These are phyloP conservation scores for Ischnura elegans DNA, from an alignment of 2,888 invertebrate genomes.

Conservation along the genomic window DNA sequence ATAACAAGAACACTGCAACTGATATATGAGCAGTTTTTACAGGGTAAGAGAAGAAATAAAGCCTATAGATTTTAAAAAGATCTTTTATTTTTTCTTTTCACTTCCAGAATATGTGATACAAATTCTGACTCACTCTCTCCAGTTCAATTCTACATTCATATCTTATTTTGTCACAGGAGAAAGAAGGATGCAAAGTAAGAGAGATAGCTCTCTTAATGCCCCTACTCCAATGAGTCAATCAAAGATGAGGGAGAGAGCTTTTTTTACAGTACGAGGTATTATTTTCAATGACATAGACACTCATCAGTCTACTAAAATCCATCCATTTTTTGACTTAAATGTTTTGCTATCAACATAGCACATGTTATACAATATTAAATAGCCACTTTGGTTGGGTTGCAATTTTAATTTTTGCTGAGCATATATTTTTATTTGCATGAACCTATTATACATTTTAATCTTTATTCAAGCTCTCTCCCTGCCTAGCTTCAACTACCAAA, in stretches of 20 bases:
- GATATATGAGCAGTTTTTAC: no score
- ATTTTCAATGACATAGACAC: constrained; percentile 58
- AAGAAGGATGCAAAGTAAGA: constrained; percentile 44
- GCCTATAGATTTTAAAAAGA: constrained; percentile 18
- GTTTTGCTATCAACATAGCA: constrained; percentile 53
- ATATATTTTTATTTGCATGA: constrained; percentile 44
- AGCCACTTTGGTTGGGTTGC: constrained; percentile 51
- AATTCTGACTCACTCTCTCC: constrained; percentile 57
- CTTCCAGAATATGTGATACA: constrained; percentile 59
- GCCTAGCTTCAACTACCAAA: constrained; percentile 63
- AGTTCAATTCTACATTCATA: constrained; percentile 59
- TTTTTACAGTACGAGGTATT: constrained; percentile 59
- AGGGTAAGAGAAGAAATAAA: constrained; percentile 34
- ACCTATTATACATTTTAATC: constrained; percentile 26
- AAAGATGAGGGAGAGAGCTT: constrained; percentile 65
- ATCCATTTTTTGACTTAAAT: constrained; percentile 39
- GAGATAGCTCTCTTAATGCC: constrained; percentile 11
- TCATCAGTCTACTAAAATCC: constrained; percentile 54
- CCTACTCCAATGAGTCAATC: constrained; percentile 58
- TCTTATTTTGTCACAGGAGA: constrained; percentile 63
- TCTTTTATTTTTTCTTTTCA: constrained; percentile 54
- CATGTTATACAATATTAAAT: constrained; percentile 24
- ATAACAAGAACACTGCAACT: no score
- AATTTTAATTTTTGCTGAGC: constrained; percentile 30
- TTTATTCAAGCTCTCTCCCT: constrained; percentile 63